Conservation (phyloP, 2,113 vertebrate genomes). For the Pyxicephalus adspersus region DNA sequence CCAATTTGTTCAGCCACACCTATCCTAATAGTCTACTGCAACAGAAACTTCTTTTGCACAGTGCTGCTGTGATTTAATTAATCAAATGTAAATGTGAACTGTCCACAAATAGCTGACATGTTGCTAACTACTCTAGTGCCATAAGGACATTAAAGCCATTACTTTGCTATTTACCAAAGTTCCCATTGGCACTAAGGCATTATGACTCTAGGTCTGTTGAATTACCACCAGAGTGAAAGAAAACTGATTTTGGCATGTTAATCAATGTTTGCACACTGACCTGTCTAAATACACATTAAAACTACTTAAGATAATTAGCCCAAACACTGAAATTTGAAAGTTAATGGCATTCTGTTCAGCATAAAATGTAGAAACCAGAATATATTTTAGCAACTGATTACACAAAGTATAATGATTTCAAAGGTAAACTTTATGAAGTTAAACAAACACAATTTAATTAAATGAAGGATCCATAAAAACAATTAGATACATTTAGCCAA, state of each 20-base stretch:
- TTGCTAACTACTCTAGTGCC: slow-evolving; percentile 47
- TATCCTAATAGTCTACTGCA: neutral
- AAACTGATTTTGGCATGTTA: slow-evolving; percentile 38
- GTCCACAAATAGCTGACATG: slow-evolving; percentile 24
- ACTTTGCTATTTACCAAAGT: slow-evolving; percentile 39
- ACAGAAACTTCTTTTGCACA: neutral
- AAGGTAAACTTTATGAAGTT: no score
- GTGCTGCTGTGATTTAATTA: slow-evolving; percentile 25
- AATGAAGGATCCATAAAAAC: no score
- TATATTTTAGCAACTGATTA: no score
- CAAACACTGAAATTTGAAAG: neutral
- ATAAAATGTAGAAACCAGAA: neutral
- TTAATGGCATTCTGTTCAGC: neutral
- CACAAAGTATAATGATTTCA: no score
- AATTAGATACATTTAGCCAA: no score
- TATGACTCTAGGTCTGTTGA: slow-evolving; percentile 35
- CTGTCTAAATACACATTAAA: slow-evolving; percentile 33
- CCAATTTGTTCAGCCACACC: neutral
- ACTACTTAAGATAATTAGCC: slow-evolving; percentile 18
- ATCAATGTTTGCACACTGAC: slow-evolving; percentile 35
- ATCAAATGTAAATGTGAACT: slow-evolving; percentile 38
- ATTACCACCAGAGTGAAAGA: slow-evolving; percentile 37
- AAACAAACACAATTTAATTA: no score
- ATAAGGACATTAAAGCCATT: slow-evolving; percentile 49
- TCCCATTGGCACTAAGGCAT: slow-evolving; percentile 52